These are phyloP conservation scores for Hermaeophaga mercurialis DNA, from an alignment of 2,888 invertebrate species.

Conservation along the genomic window DNA sequence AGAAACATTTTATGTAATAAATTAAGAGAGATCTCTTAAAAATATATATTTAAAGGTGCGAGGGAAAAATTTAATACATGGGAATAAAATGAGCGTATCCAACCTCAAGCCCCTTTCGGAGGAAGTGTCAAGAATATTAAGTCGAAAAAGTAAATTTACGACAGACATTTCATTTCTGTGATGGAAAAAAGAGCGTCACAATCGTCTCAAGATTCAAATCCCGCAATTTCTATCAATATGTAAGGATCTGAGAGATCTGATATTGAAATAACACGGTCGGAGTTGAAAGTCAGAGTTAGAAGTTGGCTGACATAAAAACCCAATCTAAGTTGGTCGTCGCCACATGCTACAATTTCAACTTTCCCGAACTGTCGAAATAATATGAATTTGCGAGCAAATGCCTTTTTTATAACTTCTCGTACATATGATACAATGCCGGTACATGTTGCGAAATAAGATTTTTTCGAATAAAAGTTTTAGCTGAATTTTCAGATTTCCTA, in stretches of 20 bases:
- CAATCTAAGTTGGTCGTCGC: slow-evolving; percentile 50
- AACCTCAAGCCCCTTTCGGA: not conserved
- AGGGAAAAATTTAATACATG: not conserved
- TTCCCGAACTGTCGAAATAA: slow-evolving; percentile 43
- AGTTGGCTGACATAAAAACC: slow-evolving; percentile 48
- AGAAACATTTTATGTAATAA: too few relatives aligned
- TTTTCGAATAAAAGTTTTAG: slow-evolving; percentile 27
- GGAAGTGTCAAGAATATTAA: slow-evolving; percentile 5
- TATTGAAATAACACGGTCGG: slow-evolving; percentile 52
- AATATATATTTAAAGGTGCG: not conserved
- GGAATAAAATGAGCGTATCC: slow-evolving; percentile 8
- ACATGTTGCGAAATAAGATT: slow-evolving; percentile 25
- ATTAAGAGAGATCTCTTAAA: not conserved
- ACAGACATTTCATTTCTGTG: slow-evolving; percentile 41
- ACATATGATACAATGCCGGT: slow-evolving; percentile 29
- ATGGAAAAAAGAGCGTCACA: slow-evolving; percentile 40
- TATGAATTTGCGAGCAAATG: slow-evolving; percentile 42
- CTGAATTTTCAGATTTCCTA: slow-evolving; percentile 14
- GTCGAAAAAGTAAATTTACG: slow-evolving; percentile 39
- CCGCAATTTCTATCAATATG: slow-evolving; percentile 51
- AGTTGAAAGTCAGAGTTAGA: slow-evolving; percentile 29
- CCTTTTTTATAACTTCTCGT: slow-evolving; percentile 39
- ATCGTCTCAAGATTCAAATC: slow-evolving; percentile 43
- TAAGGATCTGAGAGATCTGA: slow-evolving; percentile 48
- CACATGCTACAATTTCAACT: slow-evolving; percentile 51